A percentile compares a stretch with the other conserved stretches of the same genome.
phyloP scores from a whole-genome alignment of 2,888 invertebrate species.

The Mythimna ferrago region DNA sequence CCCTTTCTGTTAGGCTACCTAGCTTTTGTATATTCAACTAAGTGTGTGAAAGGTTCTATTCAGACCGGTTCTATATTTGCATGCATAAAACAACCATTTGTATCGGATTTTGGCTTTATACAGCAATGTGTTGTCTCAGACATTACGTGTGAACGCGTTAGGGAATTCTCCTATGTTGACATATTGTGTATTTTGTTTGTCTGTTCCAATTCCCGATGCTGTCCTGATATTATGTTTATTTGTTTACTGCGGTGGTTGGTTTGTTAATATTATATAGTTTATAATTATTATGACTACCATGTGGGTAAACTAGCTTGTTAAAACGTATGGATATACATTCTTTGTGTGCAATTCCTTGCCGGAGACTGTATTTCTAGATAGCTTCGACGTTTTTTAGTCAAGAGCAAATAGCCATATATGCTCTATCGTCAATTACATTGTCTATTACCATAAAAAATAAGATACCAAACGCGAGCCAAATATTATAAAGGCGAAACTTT shows the following conservation, averaged over 20 bases:
- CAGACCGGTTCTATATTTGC: constrained; percentile 47
- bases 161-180: constrained; percentile 41
- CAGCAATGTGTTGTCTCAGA: constrained; percentile 36
- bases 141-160: constrained; percentile 39
- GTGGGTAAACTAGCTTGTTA: background rate
- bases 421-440: no score
- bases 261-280: background rate
- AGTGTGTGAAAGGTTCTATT: constrained; percentile 24
- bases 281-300: background rate
- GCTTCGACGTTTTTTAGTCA: no score
- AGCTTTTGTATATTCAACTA: constrained; percentile 36
- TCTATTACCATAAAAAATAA: no score
- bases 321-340: background rate
- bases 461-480: no score
- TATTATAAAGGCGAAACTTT: no score
- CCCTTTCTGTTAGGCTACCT: constrained; percentile 27
- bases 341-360: no score
- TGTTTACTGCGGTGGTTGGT: constrained; percentile 12
- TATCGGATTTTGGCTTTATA: constrained; percentile 48
- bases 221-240: constrained; percentile 34
- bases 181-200: constrained; percentile 48
- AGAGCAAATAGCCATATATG: no score
- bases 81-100: constrained; percentile 58
- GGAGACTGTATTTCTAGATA: no score
- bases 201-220: constrained; percentile 23